Percentiles rank a stretch among this genome's conserved stretches.
phyloP scores from a whole-genome alignment of 2,888 invertebrate species.

The Galeopsomyia nigrocyanea region DNA sequence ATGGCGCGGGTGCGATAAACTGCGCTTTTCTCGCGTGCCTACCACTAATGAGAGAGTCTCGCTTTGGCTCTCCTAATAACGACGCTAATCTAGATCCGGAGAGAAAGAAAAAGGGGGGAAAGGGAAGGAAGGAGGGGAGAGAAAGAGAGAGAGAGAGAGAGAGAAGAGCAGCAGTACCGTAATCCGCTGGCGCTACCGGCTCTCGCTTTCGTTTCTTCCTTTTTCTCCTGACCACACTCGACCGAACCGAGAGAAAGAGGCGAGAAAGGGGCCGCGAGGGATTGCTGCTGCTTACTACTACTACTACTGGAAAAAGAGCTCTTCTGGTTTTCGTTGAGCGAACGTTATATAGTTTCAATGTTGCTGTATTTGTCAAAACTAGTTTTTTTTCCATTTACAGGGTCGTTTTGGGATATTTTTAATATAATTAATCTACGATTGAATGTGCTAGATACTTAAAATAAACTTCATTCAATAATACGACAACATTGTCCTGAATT shows the following conservation, averaged over 20 bases:
- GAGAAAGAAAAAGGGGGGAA: background rate
- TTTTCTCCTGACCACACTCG: background rate
- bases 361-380: background rate
- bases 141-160: background rate
- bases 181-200: conserved; percentile 11
- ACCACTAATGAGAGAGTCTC: conserved; percentile 31
- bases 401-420: background rate
- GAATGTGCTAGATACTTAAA: no score
- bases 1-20: conserved; percentile 18
- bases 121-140: background rate
- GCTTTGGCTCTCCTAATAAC: conserved; percentile 38
- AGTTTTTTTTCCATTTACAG: no score
- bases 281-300: no score
- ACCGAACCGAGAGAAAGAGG: conserved; percentile 1
- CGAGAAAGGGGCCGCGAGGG: background rate
- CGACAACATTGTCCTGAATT: no score
- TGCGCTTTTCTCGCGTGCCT: conserved; percentile 15
- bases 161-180: conserved; percentile 23
- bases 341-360: background rate
- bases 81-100: conserved; percentile 43
- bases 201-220: background rate
- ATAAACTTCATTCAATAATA: no score
- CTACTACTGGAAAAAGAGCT: background rate
- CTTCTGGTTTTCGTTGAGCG: background rate
- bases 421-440: background rate